These are phyloP conservation scores for Pseudomyrmex gracilis DNA, from an alignment of 1,140 invertebrate genomes.

Conservation along the genomic window DNA sequence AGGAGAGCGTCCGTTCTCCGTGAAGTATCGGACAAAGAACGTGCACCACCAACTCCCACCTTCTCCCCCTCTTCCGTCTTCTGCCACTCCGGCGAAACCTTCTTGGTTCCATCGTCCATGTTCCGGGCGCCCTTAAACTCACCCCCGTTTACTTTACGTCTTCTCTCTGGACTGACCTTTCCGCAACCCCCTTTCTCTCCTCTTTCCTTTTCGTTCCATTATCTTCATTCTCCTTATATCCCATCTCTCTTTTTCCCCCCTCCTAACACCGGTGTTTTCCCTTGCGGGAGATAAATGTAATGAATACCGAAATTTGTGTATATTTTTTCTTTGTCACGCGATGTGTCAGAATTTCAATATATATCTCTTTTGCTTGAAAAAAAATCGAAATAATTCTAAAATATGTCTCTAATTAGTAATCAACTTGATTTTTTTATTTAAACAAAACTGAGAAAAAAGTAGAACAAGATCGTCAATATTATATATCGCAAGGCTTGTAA, in stretches of 20 bases:
- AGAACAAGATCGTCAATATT: too few species aligned
- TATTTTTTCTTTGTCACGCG: too few species aligned
- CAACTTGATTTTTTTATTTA: too few species aligned
- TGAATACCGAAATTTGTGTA: too few species aligned
- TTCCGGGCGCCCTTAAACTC: slow-evolving; percentile 23
- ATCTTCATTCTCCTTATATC: slow-evolving; percentile 41
- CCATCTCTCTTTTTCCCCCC: slow-evolving; percentile 1
- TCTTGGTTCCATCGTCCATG: slow-evolving; percentile 39
- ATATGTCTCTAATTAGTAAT: too few species aligned
- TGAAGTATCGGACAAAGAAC: slow-evolving; percentile 84
- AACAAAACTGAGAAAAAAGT: too few species aligned
- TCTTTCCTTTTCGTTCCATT: slow-evolving; percentile 43
- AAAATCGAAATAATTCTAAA: too few species aligned
- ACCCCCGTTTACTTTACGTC: slow-evolving; percentile 29
- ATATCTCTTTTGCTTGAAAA: too few species aligned
- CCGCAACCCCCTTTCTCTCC: background rate
- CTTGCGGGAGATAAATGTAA: slow-evolving; percentile 26
- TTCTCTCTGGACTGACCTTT: slow-evolving; percentile 22
- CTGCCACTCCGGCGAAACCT: slow-evolving; percentile 42
- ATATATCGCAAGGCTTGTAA: too few species aligned
- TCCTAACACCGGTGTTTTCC: slow-evolving; percentile 17
- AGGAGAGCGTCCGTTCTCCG: slow-evolving; percentile 72
- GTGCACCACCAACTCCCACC: slow-evolving; percentile 58
- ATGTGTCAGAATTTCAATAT: too few species aligned
- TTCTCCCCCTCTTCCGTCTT: slow-evolving; percentile 3